Base-by-base conservation (phyloP, 2,888 invertebrate genomes). In the Patella pellucida region DNA sequence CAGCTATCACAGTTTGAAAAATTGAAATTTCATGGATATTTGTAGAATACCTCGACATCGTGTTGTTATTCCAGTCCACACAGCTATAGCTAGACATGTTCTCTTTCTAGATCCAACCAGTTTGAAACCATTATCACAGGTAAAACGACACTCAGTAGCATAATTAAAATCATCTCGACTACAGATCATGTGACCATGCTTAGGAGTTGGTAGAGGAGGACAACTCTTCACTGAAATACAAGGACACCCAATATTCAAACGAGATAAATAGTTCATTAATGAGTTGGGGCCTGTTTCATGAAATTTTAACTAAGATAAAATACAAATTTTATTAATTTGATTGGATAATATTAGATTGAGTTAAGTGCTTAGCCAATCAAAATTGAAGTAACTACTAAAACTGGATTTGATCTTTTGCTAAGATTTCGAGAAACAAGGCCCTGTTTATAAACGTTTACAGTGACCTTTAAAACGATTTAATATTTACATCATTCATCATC, bases 1-100 rank as follows among this genome's bases (percentile, higher is more conserved):
- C n/a, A n/a, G n/a, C n/a, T n/a, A n/a, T n/a, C n/a, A n/a, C n/a
- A n/a, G 41, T 41, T 41, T 7, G 7, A 41, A 1, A 41, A 41
- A 41, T 7, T 9, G 41, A 41, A 41, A 41, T 41, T 3, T 41
- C 41, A 9, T 1, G 41, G 41, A 9, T 16, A 56, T 41, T 5
- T 41, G 41, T 41, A 9, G 41, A 41, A 90, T 90, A 94, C 94
- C 93, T 92, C 93, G 93, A 87, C 95, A 95, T 71, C 93, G 92
- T 0, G 93, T 93, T 79, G 93, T 93, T 15, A 94, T 90, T 2
- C 95, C 95, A 84, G 94, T 94, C 95, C 95, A 95, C 85, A 93
- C 92, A 0, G 94, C 93, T 69, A 94, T 91, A 0, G 94, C 94
- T 69, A 95, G 90, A 84, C 95, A 95, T 51, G 93, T 93, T 62